Evolutionary conservation across 2,113 vertebrate species (phyloP).

Genomic region (Catharus bicknelli): DNA sequence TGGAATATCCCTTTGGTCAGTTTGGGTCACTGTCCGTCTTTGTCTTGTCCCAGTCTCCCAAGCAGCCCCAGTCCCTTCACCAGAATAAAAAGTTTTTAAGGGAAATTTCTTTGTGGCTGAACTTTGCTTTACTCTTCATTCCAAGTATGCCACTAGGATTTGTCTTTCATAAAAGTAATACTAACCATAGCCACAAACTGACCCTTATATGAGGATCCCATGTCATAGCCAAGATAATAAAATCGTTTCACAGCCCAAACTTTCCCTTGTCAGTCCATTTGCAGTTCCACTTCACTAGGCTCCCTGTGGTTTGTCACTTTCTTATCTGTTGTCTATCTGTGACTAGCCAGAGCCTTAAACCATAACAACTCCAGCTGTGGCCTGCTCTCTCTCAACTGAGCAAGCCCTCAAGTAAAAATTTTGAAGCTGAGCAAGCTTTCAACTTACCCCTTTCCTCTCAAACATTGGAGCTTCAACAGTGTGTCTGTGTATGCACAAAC

Average conservation of each 20-base stretch:
- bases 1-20: neutral
- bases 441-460: neutral
- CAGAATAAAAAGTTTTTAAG: neutral
- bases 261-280: neutral
- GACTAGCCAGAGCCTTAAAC: neutral
- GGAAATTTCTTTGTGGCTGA: neutral
- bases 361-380: accelerated
- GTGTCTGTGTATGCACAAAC: neutral
- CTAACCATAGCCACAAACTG: neutral
- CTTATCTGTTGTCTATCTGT: neutral
- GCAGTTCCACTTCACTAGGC: neutral
- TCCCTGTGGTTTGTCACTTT: neutral
- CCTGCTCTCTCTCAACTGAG: neutral
- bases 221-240: neutral
- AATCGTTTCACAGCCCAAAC: neutral
- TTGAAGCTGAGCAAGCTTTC: neutral
- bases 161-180: neutral
- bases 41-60: neutral
- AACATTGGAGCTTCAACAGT: neutral
- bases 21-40: neutral
- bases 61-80: neutral
- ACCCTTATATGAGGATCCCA: neutral
- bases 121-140: neutral
- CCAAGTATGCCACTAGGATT: neutral
- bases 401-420: neutral